Conservation (phyloP, 2,113 vertebrate genomes). For the Eonycteris spelaea region DNA sequence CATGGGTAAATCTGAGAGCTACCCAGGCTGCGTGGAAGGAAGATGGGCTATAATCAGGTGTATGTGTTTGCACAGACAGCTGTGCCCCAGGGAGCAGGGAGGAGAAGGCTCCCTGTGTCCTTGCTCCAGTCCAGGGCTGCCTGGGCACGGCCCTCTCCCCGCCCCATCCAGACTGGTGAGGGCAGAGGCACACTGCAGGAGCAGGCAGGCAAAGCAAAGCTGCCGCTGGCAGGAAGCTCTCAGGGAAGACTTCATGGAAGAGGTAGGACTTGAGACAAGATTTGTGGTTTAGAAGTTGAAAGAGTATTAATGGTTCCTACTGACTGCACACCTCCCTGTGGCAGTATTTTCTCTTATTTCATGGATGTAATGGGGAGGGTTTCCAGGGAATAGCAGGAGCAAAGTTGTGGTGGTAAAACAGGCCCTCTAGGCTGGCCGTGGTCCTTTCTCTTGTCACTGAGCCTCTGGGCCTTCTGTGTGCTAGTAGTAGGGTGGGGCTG, state of each 20-base stretch:
- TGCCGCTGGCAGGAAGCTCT: background rate
- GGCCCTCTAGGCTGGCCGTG: background rate
- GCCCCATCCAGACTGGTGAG: background rate
- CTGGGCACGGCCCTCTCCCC: background rate
- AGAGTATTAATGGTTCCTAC: too few relatives aligned
- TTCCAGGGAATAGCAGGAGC: background rate
- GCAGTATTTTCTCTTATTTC: background rate
- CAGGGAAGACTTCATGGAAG: background rate
- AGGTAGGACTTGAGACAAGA: background rate
- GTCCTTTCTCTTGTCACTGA: background rate
- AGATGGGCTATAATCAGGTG: background rate
- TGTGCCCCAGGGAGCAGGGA: background rate
- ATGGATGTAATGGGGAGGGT: accelerated
- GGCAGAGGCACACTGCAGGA: background rate
- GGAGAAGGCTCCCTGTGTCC: background rate
- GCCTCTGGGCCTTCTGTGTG: background rate
- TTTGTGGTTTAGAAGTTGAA: background rate
- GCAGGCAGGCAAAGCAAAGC: background rate
- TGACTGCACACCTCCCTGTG: background rate
- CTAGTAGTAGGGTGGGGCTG: too few relatives aligned
- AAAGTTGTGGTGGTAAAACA: background rate
- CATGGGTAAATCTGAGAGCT: background rate
- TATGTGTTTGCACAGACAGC: background rate
- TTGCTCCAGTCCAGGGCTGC: background rate
- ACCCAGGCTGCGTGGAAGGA: background rate